Base-by-base conservation (phyloP, 2,888 invertebrate species). In the Erebia palarica region DNA sequence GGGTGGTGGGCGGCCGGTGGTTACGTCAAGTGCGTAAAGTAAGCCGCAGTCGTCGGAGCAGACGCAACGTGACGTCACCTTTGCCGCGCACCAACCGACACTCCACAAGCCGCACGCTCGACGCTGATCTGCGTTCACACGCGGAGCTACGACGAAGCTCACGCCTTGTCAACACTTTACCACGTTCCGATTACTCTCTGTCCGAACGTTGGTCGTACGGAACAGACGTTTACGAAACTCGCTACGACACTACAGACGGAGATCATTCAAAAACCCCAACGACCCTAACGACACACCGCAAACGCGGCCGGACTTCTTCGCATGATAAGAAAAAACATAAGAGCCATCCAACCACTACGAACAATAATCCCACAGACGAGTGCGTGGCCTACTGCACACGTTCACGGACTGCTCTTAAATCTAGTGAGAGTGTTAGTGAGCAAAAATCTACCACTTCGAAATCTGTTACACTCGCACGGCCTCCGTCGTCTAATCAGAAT, bases 181-280 rank as follows among this genome's bases (percentile, higher is more conserved):
- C 92, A 58, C 84, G 92, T 75, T 93, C 92, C 57, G 92, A 94
- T 85, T 92, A 92, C 89, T 94, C 94, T 82, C 93, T 94, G 78
- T 90, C 94, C 79, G 94, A 94, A 86, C 94, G 94, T 84, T 94
- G 94, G 92, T 93, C 94, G 63, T 94, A 90, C 92, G 94, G 90
- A 79, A 91, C 88, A 76, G 93, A 88, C 93, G 93, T 89, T 74
- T 93, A 93, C 92, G 92, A 93, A 78, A 92, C 92, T 57, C 92
- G 92, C 79, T 91, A 88, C 82, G 91, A 90, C 73, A 85, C 89
- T 49, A 78, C 83, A 71, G 84, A 88, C 80, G 91, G 90, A 79
- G 92, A 92, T 78, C 80, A 84, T 65, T 78, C 84, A 73, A 86
- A 86, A 75, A 79, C 85, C 51, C 78, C 84, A 64, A 71, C 78